phyloP scores from a whole-genome alignment of 2,113 vertebrate species.

The Propithecus coquereli region DNA sequence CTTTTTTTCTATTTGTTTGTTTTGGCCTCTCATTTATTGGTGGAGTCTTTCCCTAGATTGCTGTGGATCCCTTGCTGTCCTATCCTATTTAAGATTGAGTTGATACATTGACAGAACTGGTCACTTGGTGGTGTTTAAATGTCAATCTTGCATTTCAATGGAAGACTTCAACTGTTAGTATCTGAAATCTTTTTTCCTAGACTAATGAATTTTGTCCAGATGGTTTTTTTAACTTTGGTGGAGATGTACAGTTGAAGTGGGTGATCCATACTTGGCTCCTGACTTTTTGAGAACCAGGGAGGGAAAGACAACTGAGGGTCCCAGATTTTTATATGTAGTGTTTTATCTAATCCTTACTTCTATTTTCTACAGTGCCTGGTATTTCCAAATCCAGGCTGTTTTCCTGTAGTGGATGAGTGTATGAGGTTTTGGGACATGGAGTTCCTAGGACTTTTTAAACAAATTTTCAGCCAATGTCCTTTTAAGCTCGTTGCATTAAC shows the following conservation, averaged over 20 bases:
- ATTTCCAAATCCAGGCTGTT: not conserved
- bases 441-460: not conserved
- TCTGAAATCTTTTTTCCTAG: not conserved
- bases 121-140: not conserved
- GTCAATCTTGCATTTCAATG: not conserved
- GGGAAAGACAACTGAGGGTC: not conserved
- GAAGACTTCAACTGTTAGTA: not conserved
- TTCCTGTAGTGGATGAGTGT: not conserved
- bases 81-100: not conserved
- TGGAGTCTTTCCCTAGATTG: not conserved
- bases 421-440: not conserved
- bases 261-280: not conserved
- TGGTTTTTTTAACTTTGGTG: not conserved
- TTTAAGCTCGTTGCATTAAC: not conserved
- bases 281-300: not conserved
- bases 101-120: not conserved
- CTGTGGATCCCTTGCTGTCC: fast-evolving
- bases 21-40: not conserved
- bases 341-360: not conserved
- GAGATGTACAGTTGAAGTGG: not conserved
- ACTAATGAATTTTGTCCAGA: not conserved
- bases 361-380: not conserved
- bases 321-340: not conserved
- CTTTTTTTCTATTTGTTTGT: not conserved
- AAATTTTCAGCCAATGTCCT: not conserved